Evolutionary conservation across 2,797 vertebrate species (phyloP), one percentile per base, ranked within the genome.

Genomic region (Sternotherus odoratus): DNA sequence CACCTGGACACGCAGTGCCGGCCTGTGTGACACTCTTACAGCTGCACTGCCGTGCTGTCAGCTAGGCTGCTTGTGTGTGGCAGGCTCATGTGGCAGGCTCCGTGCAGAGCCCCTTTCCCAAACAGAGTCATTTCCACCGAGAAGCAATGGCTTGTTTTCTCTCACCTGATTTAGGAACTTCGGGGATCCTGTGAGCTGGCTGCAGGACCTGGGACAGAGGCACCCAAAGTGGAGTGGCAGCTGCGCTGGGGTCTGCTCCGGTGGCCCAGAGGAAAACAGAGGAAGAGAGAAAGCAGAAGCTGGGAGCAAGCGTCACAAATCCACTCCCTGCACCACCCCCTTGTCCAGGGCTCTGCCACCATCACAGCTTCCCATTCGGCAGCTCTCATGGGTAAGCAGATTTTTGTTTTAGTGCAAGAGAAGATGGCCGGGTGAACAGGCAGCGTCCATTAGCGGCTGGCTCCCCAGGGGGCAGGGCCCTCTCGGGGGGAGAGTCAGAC

Each of bases 51-150:
- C 17, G 5, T 36, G n/a, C n/a, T 69, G 11, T 11, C 19, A 5
- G 63, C 9, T 36, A 69, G 63, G n/a, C n/a, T 63, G n/a, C 19
- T n/a, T 69, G 63, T 23, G n/a, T 39, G n/a, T 19, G 63, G n/a
- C 19, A 2, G 0, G 3, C 9, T 36, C n/a, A 21, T 36, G 60
- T 6, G 9, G 17, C 19, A 8, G 23, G 19, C 63, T 36, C n/a
- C 2, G n/a, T 23, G n/a, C 19, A 39, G 63, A 69, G 63, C 19
- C n/a, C 60, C 12, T 9, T 69, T 36, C n/a, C 21, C 63, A 36
- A 23, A 63, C 30, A n/a, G 63, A n/a, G n/a, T 39, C n/a, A 11
- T 5, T 39, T 39, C 63, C 63, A 69, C 10, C 8, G 33, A 12
- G n/a, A 19, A 36, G n/a, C 19, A 36, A 36, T 69, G 63, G 63